phyloP scores from a whole-genome alignment of 2,888 invertebrate genomes.

The Lepidonotus clava region DNA sequence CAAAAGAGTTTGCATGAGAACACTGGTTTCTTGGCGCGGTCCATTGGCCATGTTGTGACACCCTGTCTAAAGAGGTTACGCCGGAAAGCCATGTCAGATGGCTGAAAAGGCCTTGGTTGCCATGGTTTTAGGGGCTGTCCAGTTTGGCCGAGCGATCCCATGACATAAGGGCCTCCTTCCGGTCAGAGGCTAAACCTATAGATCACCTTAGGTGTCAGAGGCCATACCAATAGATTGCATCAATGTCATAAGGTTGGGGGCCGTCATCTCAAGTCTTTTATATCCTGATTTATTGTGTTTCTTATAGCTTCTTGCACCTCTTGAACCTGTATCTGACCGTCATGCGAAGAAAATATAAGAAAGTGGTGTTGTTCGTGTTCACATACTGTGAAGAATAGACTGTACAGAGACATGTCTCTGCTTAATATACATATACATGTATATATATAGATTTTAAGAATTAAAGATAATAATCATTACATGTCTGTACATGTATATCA shows the following conservation, averaged over 20 bases:
- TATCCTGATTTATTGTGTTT: background rate
- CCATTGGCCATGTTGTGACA: conserved; percentile 27
- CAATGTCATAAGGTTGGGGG: conserved; percentile 28
- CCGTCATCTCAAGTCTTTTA: background rate
- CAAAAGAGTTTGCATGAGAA: background rate
- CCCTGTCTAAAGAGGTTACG: background rate
- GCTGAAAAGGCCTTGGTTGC: background rate
- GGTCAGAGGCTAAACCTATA: conserved; percentile 51
- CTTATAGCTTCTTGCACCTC: background rate
- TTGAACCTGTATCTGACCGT: too few species aligned
- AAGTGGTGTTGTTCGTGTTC: too few species aligned
- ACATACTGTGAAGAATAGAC: too few species aligned
- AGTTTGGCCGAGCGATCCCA: conserved; percentile 30
- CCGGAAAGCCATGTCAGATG: background rate
- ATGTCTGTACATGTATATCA: too few species aligned
- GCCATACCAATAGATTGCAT: conserved; percentile 1
- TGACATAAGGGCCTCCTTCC: background rate
- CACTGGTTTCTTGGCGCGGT: conserved; percentile 5
- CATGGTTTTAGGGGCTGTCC: background rate
- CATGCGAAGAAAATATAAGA: too few species aligned
- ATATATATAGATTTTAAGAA: too few species aligned
- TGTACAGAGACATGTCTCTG: too few species aligned
- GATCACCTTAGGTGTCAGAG: conserved; percentile 27
- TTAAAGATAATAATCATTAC: too few species aligned
- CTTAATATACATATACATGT: too few species aligned